A percentile compares a stretch with the other conserved stretches of the same genome.
Evolutionary conservation across 2,888 invertebrate species (phyloP).

Genomic region (Megaustenia siamemsis): DNA sequence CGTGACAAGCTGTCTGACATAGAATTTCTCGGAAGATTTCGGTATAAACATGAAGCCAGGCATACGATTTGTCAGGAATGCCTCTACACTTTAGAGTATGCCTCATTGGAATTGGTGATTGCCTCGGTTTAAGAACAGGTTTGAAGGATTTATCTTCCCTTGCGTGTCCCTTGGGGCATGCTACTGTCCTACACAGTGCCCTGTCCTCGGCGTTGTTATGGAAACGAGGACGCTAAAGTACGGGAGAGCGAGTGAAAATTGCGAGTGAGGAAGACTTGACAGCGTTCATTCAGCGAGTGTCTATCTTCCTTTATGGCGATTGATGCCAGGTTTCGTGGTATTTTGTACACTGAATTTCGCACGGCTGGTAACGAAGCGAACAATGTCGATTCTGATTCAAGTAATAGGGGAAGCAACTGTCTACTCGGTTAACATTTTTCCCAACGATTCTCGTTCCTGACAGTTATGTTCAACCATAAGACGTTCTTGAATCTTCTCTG

Average conservation of each 20-base stretch:
- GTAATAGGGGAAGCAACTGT: not conserved
- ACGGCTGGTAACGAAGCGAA: not conserved
- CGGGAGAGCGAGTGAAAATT: not conserved
- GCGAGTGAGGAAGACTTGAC: slow-evolving; percentile 12
- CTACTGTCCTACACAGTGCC: not conserved
- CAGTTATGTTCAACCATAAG: not conserved
- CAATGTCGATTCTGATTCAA: not conserved
- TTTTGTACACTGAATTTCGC: not conserved
- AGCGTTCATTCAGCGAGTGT: slow-evolving; percentile 2
- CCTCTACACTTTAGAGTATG: not conserved
- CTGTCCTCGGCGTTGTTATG: slow-evolving; percentile 14
- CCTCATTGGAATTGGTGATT: slow-evolving; percentile 20
- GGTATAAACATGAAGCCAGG: not conserved
- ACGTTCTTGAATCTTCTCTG: not conserved
- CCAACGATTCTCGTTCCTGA: not conserved
- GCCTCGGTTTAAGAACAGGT: not conserved
- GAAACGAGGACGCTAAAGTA: slow-evolving; percentile 22
- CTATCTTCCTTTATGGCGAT: not conserved
- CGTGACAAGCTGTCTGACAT: not conserved
- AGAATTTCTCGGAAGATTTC: not conserved
- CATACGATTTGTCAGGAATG: not conserved
- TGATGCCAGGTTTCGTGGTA: not conserved
- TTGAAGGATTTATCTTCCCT: slow-evolving; percentile 16
- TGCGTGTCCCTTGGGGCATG: not conserved
- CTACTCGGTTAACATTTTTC: not conserved